Percentiles rank a stretch among this genome's conserved stretches.
Conservation (phyloP, 2,113 vertebrate species). For the Heterotis niloticus region DNA sequence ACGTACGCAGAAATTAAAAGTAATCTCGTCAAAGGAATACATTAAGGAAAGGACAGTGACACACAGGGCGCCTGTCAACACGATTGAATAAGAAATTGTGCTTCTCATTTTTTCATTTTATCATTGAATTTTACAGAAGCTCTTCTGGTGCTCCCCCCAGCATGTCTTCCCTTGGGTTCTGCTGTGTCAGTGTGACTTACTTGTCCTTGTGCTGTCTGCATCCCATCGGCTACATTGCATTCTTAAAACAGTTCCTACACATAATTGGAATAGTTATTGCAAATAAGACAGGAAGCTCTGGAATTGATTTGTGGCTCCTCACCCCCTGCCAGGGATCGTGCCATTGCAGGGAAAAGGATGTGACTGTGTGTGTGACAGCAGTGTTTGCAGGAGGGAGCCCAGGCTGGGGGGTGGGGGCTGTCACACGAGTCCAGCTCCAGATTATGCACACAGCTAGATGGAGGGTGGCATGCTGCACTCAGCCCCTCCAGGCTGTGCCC, state of each 20-base stretch:
- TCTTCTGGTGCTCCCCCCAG: no score
- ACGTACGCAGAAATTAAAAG: no score
- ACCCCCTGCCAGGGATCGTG: neutral
- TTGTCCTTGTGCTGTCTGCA: neutral
- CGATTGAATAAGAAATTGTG: no score
- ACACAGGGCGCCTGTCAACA: no score
- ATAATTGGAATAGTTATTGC: neutral
- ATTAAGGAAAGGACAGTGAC: no score
- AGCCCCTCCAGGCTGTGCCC: no score
- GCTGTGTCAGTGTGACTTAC: neutral
- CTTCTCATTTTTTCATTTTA: no score
- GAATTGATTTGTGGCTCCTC: neutral
- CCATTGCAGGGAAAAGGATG: neutral
- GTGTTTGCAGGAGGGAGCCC: neutral
- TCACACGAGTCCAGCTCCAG: constrained; percentile 31
- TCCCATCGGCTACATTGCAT: neutral
- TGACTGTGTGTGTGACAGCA: constrained; percentile 27
- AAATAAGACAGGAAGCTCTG: neutral
- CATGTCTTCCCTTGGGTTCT: no score
- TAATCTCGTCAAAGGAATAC: no score
- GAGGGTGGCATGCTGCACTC: neutral
- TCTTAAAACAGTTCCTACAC: neutral
- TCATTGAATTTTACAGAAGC: no score
- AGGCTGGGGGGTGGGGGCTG: constrained; percentile 11
- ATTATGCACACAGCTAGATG: constrained; percentile 25